Conservation (phyloP, 2,888 invertebrate genomes). For the Trichopria drosophilae region DNA sequence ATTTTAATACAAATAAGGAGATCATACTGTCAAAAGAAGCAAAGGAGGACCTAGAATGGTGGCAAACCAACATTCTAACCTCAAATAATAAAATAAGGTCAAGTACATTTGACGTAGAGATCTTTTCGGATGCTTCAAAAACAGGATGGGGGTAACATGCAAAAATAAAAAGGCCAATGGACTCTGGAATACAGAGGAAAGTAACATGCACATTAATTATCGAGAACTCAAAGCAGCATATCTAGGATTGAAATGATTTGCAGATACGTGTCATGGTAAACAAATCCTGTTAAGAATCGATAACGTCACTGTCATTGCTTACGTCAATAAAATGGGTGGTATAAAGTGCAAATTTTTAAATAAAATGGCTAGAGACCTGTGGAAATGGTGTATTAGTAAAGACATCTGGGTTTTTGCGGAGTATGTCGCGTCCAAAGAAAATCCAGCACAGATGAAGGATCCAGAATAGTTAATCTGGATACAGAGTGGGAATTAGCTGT, state of each 20-base stretch:
- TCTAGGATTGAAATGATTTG: too few species aligned
- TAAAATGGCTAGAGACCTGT: too few species aligned
- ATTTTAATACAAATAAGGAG: neutral
- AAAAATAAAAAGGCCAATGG: neutral
- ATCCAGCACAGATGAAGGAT: too few species aligned
- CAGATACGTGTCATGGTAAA: neutral
- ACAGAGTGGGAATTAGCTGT: constrained; percentile 31
- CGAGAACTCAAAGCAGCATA: neutral
- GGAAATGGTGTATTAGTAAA: too few species aligned
- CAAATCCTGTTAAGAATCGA: too few species aligned
- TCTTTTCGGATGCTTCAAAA: neutral
- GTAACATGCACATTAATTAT: too few species aligned
- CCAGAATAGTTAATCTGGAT: constrained; percentile 32
- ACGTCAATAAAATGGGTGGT: too few species aligned
- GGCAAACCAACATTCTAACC: neutral
- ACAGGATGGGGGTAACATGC: neutral
- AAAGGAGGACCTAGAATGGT: neutral
- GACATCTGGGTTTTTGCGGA: neutral
- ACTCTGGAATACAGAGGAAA: neutral
- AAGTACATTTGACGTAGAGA: neutral
- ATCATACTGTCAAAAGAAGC: neutral
- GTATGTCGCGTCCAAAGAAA: too few species aligned
- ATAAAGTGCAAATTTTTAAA: too few species aligned
- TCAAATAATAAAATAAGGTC: neutral
- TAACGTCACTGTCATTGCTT: too few species aligned